phyloP scores from a whole-genome alignment of 2,888 invertebrate species.

The Hirtodrosophila duncani region DNA sequence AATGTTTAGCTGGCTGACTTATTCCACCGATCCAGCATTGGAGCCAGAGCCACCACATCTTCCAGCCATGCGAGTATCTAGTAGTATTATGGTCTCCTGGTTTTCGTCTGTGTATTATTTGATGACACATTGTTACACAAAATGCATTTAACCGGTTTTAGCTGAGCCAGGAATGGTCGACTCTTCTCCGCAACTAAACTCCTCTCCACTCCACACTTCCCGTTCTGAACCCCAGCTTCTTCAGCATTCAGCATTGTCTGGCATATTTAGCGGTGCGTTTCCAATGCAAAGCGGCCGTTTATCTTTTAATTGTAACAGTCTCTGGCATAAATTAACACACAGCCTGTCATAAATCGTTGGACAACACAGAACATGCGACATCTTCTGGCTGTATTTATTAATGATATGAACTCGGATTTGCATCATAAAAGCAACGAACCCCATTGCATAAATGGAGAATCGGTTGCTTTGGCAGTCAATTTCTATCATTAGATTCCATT shows the following conservation, averaged over 20 bases:
- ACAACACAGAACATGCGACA: conserved; percentile 38
- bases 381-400: conserved; percentile 40
- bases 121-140: conserved; percentile 74
- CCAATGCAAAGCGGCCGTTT: conserved; percentile 66
- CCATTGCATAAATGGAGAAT: conserved; percentile 2
- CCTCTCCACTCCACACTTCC: no score
- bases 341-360: conserved; percentile 52
- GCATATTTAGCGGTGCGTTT: conserved; percentile 59
- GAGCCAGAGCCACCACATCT: neutral
- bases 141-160: conserved; percentile 68
- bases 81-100: conserved; percentile 25
- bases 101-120: conserved; percentile 39
- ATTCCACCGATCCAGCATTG: conserved; percentile 17
- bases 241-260: conserved; percentile 23
- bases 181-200: no score
- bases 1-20: conserved; percentile 63
- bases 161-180: no score
- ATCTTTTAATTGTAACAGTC: conserved; percentile 71
- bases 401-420: conserved; percentile 47
- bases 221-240: neutral
- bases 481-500: no score
- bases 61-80: conserved; percentile 19
- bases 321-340: conserved; percentile 48
- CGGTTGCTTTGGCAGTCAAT: no score
- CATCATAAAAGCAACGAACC: conserved; percentile 57